Evolutionary conservation across 2,113 vertebrate genomes (phyloP).

Genomic region (Empidonax alnorum): DNA sequence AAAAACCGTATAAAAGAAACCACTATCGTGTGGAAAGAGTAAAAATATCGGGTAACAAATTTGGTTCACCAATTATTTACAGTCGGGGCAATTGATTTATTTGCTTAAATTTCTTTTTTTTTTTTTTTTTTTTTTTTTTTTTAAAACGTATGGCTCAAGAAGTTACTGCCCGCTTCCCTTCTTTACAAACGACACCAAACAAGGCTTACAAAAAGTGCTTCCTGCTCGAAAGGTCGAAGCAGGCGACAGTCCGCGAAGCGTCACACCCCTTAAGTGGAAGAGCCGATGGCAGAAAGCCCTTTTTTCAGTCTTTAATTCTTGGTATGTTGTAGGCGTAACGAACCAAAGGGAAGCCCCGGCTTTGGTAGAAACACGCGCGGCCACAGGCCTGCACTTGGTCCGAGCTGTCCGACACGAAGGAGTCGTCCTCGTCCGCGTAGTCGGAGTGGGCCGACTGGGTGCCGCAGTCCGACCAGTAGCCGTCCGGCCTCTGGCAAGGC

Average conservation of each 20-base stretch:
- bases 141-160: slow-evolving; percentile 64
- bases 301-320: slow-evolving; percentile 80
- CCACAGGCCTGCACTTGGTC: slow-evolving; percentile 96
- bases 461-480: slow-evolving; percentile 89
- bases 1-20: slow-evolving; percentile 54
- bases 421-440: slow-evolving; percentile 94
- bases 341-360: slow-evolving; percentile 90
- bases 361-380: slow-evolving; percentile 95
- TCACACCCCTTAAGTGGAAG: not conserved
- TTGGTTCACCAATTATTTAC: slow-evolving; percentile 66
- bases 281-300: not conserved
- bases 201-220: slow-evolving; percentile 83
- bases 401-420: slow-evolving; percentile 95
- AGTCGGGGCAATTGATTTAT: slow-evolving; percentile 42
- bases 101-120: not conserved
- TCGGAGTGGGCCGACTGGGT: slow-evolving; percentile 92
- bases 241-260: not conserved
- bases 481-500: slow-evolving; percentile 81
- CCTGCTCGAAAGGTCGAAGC: slow-evolving; percentile 56
- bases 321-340: slow-evolving; percentile 91
- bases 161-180: slow-evolving; percentile 79
- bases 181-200: slow-evolving; percentile 63
- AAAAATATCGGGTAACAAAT: slow-evolving; percentile 39
- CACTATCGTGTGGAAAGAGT: slow-evolving; percentile 4
- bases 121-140: not conserved